Evolutionary conservation across 2,888 invertebrate genomes (phyloP), one percentile per base, ranked within the genome.

Genomic region (Heliconius charithonia): DNA sequence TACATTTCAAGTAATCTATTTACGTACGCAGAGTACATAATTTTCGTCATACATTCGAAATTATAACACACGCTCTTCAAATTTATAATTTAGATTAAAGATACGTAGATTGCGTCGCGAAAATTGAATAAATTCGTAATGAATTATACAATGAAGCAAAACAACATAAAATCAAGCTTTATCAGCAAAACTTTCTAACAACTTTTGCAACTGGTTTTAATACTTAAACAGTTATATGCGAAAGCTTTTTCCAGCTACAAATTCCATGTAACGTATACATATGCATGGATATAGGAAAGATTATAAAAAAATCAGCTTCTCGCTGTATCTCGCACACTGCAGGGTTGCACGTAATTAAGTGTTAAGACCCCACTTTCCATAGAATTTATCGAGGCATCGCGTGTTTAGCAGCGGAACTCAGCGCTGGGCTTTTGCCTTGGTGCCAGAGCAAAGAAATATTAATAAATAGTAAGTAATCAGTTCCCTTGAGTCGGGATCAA

Each of bases 131-230:
- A 67, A 32, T 66, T 66, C 1, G 37, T 27, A 22, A 51, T 45
- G 29, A 51, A 51, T 27, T 29, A 56, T 56, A 29, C 22, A 10
- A 29, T 56, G 32, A 56, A n/a, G 51, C 22, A 56, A 37, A 72
- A 59, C 56, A 32, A n/a, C 29, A 32, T 59, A 51, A 29, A 63
- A 27, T 25, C 51, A 29, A 56, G 27, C 62, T n/a, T 59, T n/a
- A 71, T 12, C 32, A 73, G 62, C 29, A 25, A 73, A 73, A 62
- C 56, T 73, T 73, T 73, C 73, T 73, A 74, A 41, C 74, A 74
- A 74, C 74, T 74, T 45, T 74, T 74, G 63, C 63, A 65, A 65
- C 74, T 45, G 45, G 74, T 65, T 74, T 12, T 74, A 62, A 74
- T 63, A 65, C 63, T 65, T 45, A 41, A 74, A 22, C 19, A 37